Evolutionary conservation across 1,140 invertebrate genomes (phyloP).

Genomic region (Oncopodura yosiiana): DNA sequence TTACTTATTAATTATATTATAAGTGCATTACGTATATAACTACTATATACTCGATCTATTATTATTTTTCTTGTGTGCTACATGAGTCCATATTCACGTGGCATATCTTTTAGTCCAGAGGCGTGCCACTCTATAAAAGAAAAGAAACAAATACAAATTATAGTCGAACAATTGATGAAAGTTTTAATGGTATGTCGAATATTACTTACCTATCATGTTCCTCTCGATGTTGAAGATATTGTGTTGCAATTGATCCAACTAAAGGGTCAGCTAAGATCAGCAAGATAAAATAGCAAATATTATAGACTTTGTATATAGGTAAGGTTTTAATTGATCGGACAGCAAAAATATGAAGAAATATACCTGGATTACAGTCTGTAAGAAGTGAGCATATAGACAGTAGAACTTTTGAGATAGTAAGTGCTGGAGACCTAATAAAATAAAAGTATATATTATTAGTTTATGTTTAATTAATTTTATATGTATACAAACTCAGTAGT

Average conservation of each 20-base stretch:
- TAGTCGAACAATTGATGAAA: too few relatives aligned
- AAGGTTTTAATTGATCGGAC: neutral
- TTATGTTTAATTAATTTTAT: too few relatives aligned
- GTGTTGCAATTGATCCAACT: constrained; percentile 94
- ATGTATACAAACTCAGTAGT: too few relatives aligned
- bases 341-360: constrained; percentile 31
- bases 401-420: constrained; percentile 90
- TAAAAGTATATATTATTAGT: too few relatives aligned
- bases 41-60: too few relatives aligned
- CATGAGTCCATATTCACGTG: constrained; percentile 58
- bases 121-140: constrained; percentile 89
- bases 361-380: constrained; percentile 93
- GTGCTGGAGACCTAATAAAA: constrained; percentile 82
- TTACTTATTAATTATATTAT: too few relatives aligned
- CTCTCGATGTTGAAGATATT: constrained; percentile 92
- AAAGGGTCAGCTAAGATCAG: constrained; percentile 76
- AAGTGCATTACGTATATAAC: too few relatives aligned
- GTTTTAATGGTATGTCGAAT: too few relatives aligned
- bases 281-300: constrained; percentile 23
- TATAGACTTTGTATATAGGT: constrained; percentile 8
- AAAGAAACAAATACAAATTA: too few relatives aligned
- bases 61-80: too few relatives aligned
- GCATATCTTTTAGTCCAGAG: constrained; percentile 97
- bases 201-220: too few relatives aligned
- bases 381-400: constrained; percentile 89